These are phyloP conservation scores for Boloria selene DNA, from an alignment of 2,888 invertebrate species.

Conservation along the genomic window DNA sequence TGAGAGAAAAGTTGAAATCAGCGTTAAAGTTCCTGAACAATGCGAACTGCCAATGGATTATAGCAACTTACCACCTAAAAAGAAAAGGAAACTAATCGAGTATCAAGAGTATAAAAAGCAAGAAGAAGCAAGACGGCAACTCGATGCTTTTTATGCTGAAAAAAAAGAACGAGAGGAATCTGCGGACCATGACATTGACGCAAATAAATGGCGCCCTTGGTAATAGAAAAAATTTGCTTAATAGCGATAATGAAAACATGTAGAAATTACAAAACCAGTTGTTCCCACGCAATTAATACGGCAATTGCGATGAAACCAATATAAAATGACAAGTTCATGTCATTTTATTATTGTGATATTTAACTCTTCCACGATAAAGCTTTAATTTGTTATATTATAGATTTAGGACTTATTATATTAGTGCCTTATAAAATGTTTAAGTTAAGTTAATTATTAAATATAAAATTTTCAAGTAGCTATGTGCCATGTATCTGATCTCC, in stretches of 20 bases:
- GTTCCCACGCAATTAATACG: background rate
- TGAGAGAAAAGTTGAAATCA: slow-evolving; percentile 62
- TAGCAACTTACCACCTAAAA: slow-evolving; percentile 79
- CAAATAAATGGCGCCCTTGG: slow-evolving; percentile 76
- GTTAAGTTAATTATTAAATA: slow-evolving; percentile 29
- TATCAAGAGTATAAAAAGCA: slow-evolving; percentile 80
- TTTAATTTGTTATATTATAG: slow-evolving; percentile 65
- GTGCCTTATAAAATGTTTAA: slow-evolving; percentile 51
- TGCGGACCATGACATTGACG: slow-evolving; percentile 60
- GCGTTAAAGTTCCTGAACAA: slow-evolving; percentile 67
- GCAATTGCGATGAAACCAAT: slow-evolving; percentile 10
- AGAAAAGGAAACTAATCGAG: slow-evolving; percentile 80
- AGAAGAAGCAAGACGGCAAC: slow-evolving; percentile 72
- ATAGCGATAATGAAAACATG: background rate
- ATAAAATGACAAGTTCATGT: slow-evolving; percentile 2
- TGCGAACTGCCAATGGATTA: slow-evolving; percentile 78
- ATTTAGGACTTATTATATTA: slow-evolving; percentile 39
- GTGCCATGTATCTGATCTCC: slow-evolving; percentile 76
- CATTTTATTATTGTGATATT: slow-evolving; percentile 66
- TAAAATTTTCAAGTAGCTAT: slow-evolving; percentile 28
- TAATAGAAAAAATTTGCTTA: slow-evolving; percentile 42
- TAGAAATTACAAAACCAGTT: background rate
- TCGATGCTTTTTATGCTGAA: slow-evolving; percentile 67
- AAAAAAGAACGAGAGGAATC: slow-evolving; percentile 64
- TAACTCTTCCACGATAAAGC: slow-evolving; percentile 76